Base-by-base conservation (phyloP, 92 coral and sea anemone species). In the Diadumene lineata region DNA sequence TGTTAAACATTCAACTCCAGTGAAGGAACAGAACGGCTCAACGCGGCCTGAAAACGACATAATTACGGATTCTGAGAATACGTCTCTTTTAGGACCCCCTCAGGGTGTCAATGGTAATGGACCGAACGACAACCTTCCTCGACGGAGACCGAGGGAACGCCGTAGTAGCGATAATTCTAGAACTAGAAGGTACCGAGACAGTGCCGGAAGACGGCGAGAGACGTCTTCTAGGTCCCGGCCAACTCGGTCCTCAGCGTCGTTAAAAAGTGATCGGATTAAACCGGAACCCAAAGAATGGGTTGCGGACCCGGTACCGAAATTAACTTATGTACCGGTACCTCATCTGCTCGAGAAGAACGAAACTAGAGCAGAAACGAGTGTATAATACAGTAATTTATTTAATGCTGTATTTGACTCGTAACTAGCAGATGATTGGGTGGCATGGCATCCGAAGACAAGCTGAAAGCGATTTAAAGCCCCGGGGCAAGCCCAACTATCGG, bases 321-420 rank as follows among this genome's bases (percentile, higher is more conserved):
- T 90, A 22, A 84, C 82, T 43, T 92, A 92, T 63, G 99, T 96
- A n/a, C 91, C 99, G 13, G 73, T 96, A 11, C 97, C 99, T 10
- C 93, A 96, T 60, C 58, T 94, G 24, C 74, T 79, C 46, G 80
- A 70, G 53, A 65, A 56, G 34, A 34, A 55, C 9, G 69, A 82
- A 34, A 33, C 74, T 2, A 90, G 85, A 32, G 81, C 65, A 57
- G 97, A 91, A 81, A 91, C 97, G 8, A 88, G 97, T 65, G 93
- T 91, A 1, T 90, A 72, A 33, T 32, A 38, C 6, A 38, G 6
- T 38, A 38, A 38, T 38, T 38, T 4, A 38, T n/a, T n/a, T n/a
- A n/a, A n/a, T n/a, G n/a, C n/a, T n/a, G n/a, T n/a, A n/a, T n/a
- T n/a, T n/a, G n/a, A n/a, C n/a, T n/a, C n/a, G n/a, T n/a, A n/a